Evolutionary conservation across 2,888 invertebrate species (phyloP).

Genomic region (Amphipyra berbera): DNA sequence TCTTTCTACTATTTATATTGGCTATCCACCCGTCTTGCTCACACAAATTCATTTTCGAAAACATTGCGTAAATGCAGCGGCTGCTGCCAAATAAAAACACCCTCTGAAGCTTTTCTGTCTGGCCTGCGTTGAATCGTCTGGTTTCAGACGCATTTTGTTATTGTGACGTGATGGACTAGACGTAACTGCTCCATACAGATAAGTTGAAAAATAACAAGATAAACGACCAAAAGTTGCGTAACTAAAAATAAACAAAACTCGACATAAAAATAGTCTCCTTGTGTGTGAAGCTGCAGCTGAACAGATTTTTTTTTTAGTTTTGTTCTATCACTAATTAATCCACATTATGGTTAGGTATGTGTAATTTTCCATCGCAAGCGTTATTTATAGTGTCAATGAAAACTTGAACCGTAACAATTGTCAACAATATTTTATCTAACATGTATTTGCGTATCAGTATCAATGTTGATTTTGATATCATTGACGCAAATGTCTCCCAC

Average conservation of each 20-base stretch:
- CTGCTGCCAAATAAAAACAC: constrained; percentile 77
- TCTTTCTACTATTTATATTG: constrained; percentile 64
- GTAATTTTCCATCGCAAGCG: constrained; percentile 66
- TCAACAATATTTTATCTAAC: constrained; percentile 72
- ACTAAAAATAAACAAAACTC: constrained; percentile 30
- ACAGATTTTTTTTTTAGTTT: background rate
- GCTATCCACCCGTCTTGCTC: constrained; percentile 62
- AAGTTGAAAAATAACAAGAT: constrained; percentile 12
- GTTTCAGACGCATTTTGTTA: constrained; percentile 51
- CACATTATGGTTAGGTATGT: constrained; percentile 26
- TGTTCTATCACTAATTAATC: constrained; percentile 22
- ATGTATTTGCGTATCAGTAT: constrained; percentile 62
- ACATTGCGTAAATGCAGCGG: constrained; percentile 78
- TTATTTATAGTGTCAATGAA: constrained; percentile 76
- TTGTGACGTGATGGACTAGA: constrained; percentile 41
- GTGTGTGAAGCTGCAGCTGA: background rate
- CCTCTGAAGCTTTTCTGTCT: constrained; percentile 71
- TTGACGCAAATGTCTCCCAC: constrained; percentile 79
- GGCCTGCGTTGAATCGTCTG: constrained; percentile 62
- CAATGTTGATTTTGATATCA: constrained; percentile 68
- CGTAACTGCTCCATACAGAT: constrained; percentile 9
- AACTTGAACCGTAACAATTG: constrained; percentile 71
- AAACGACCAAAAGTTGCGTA: constrained; percentile 19
- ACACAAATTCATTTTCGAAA: constrained; percentile 78
- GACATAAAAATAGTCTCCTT: constrained; percentile 7